Percentiles rank a stretch among this genome's conserved stretches.
phyloP scores from a whole-genome alignment of 1,140 invertebrate species.

The Ceratina calcarata region DNA sequence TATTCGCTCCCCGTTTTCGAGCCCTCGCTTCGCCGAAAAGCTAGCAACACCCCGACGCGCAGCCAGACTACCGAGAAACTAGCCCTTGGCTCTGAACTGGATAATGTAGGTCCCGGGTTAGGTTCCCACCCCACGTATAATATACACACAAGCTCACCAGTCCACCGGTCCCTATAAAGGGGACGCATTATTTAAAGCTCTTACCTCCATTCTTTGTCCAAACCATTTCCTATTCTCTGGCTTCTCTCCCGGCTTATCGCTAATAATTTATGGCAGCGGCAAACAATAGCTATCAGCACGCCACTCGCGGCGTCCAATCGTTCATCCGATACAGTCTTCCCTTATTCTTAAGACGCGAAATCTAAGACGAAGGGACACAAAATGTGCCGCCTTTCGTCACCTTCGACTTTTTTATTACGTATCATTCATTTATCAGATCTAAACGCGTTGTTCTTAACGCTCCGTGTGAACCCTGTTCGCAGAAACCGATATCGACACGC shows the following conservation, averaged over 20 bases:
- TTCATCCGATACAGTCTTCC: constrained; percentile 35
- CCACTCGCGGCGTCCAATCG: constrained; percentile 53
- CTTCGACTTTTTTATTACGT: too few species aligned
- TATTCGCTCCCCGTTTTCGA: constrained; percentile 40
- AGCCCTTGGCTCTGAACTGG: constrained; percentile 66
- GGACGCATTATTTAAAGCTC: constrained; percentile 72
- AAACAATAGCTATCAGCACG: constrained; percentile 68
- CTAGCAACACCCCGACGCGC: constrained; percentile 47
- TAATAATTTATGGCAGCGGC: constrained; percentile 68
- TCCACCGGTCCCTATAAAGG: constrained; percentile 63
- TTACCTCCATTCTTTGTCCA: constrained; percentile 69
- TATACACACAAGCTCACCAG: constrained; percentile 61
- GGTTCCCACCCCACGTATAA: constrained; percentile 54
- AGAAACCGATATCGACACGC: neutral
- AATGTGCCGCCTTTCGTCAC: too few species aligned
- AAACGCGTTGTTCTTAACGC: too few species aligned
- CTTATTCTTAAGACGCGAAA: constrained; percentile 6
- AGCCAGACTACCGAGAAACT: constrained; percentile 54
- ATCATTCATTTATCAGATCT: too few species aligned
- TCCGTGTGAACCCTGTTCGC: neutral
- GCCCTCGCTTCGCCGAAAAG: constrained; percentile 32
- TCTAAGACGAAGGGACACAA: neutral
- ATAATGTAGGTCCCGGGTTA: constrained; percentile 67
- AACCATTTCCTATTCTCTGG: constrained; percentile 64
- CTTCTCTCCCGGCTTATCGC: constrained; percentile 64